Evolutionary conservation across 1,140 invertebrate genomes (phyloP).

Genomic region (Panonychus citri): DNA sequence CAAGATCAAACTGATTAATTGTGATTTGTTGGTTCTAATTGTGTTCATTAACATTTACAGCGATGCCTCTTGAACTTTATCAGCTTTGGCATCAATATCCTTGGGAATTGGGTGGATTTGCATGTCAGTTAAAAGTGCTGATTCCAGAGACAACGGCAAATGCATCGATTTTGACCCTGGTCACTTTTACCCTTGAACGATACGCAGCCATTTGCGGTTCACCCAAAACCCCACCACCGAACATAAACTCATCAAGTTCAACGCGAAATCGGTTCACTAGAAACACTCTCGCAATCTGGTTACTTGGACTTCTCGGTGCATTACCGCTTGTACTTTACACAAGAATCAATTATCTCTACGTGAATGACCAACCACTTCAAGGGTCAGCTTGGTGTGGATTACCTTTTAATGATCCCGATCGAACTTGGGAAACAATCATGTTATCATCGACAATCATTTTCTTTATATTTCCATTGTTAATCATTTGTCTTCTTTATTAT

Average conservation of each 20-base stretch:
- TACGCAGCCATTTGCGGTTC: slow-evolving; percentile 83
- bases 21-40: no score
- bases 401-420: slow-evolving; percentile 17
- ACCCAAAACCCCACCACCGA: slow-evolving; percentile 33
- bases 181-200: slow-evolving; percentile 16
- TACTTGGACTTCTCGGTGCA: slow-evolving; percentile 44
- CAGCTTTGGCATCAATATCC: slow-evolving; percentile 84
- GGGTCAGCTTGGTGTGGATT: slow-evolving; percentile 22
- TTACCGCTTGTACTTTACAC: slow-evolving; percentile 43
- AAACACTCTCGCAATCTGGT: slow-evolving; percentile 54
- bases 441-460: slow-evolving; percentile 22
- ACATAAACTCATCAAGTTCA: slow-evolving; percentile 32
- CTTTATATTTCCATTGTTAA: slow-evolving; percentile 15
- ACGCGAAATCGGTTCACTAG: slow-evolving; percentile 50
- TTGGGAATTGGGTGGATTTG: slow-evolving; percentile 49
- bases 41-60: no score
- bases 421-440: slow-evolving; percentile 19
- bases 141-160: slow-evolving; percentile 64
- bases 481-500: slow-evolving; percentile 16
- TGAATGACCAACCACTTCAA: slow-evolving; percentile 10
- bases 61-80: slow-evolving; percentile 62
- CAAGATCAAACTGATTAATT: no score
- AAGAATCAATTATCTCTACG: slow-evolving; percentile 16
- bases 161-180: slow-evolving; percentile 31
- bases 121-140: slow-evolving; percentile 62